phyloP scores from a whole-genome alignment of 2,888 invertebrate species.

The Stratiomys singularior region DNA sequence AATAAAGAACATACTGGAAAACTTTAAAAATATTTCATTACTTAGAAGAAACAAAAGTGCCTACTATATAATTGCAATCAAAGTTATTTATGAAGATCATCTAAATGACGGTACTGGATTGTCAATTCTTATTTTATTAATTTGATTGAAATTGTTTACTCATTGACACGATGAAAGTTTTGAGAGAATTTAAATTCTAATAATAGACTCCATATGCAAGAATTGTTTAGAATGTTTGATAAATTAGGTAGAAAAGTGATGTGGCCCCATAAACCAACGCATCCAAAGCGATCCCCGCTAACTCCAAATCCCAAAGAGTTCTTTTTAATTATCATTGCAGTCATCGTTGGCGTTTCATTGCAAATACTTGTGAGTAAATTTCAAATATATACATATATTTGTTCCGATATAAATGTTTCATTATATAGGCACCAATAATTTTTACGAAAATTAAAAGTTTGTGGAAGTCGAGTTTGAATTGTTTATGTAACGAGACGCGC shows the following conservation, averaged over 20 bases:
- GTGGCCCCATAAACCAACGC: neutral
- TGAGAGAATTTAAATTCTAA: neutral
- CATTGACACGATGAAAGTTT: neutral
- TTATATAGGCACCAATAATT: slow-evolving; percentile 3
- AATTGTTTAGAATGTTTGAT: neutral
- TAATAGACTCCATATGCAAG: neutral
- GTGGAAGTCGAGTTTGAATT: neutral
- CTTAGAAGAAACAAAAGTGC: too few species aligned
- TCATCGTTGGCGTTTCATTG: neutral
- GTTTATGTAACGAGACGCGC: neutral
- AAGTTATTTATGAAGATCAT: too few species aligned
- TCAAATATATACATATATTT: too few species aligned
- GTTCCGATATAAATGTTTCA: too few species aligned
- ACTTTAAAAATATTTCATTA: too few species aligned
- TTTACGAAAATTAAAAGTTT: slow-evolving; percentile 4
- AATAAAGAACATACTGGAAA: too few species aligned
- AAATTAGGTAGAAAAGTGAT: neutral
- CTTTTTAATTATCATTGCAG: slow-evolving; percentile 15
- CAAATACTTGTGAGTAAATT: neutral
- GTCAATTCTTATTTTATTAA: neutral
- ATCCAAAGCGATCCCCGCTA: neutral
- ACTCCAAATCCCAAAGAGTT: slow-evolving; percentile 18
- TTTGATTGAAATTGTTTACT: neutral
- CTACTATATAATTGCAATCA: too few species aligned
- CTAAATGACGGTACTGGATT: too few species aligned